phyloP scores from a whole-genome alignment of 2,797 vertebrate species.

The Buceros bicornis region DNA sequence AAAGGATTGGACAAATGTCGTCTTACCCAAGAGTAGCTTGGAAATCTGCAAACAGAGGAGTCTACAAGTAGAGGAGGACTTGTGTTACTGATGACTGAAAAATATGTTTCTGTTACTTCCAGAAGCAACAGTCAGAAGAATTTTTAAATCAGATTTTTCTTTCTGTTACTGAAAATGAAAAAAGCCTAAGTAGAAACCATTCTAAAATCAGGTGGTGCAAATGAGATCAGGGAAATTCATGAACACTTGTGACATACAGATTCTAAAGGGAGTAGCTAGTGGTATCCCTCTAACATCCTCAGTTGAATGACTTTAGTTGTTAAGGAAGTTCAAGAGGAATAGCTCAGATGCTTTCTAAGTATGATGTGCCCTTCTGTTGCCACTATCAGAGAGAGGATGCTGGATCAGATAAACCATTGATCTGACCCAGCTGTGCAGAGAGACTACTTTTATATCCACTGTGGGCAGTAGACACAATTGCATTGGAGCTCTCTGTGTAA shows the following conservation, averaged over 20 bases:
- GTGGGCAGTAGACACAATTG: background rate
- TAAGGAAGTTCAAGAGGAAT: background rate
- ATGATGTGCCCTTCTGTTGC: background rate
- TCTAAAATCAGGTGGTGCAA: background rate
- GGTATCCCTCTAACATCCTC: background rate
- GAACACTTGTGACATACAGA: background rate
- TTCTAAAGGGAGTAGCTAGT: background rate
- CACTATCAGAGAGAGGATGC: fast-evolving
- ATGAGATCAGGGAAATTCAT: background rate
- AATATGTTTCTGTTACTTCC: background rate
- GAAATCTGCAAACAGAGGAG: background rate
- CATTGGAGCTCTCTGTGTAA: background rate
- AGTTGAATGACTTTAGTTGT: background rate
- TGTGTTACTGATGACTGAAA: background rate
- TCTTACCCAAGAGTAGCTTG: background rate
- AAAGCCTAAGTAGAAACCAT: background rate
- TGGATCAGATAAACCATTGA: background rate
- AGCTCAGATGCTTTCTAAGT: background rate
- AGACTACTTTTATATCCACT: background rate
- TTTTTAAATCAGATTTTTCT: background rate
- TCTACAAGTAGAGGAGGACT: background rate
- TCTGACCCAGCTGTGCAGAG: background rate
- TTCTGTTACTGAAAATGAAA: background rate
- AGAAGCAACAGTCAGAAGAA: background rate
- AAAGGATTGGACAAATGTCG: background rate